Evolutionary conservation across 2,888 invertebrate species (phyloP).

Genomic region (Drosophila prolongata): DNA sequence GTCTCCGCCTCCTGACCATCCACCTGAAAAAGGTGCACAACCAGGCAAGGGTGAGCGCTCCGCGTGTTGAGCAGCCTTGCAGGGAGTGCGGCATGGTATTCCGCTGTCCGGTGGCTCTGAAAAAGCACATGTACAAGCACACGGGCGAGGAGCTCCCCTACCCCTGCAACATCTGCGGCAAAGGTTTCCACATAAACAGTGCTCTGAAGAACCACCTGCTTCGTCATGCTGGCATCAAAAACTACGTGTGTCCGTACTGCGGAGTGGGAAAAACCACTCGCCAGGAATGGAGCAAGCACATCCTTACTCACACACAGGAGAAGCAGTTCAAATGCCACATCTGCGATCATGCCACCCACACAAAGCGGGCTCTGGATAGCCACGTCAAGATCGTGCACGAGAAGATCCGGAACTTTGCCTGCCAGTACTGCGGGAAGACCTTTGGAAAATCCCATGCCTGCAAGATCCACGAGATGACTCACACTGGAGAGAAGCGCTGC

Average conservation of each 20-base stretch:
- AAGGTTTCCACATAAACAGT: conserved; percentile 82
- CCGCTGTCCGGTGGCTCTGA: conserved; percentile 81
- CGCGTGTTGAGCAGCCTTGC: conserved; percentile 73
- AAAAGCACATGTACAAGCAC: conserved; percentile 82
- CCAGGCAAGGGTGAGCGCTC: conserved; percentile 51
- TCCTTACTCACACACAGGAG: conserved; percentile 82
- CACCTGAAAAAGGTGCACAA: conserved; percentile 81
- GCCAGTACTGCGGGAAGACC: conserved; percentile 81
- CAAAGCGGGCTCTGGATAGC: conserved; percentile 81
- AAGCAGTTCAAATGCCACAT: conserved; percentile 82
- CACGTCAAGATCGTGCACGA: conserved; percentile 81
- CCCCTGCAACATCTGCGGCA: conserved; percentile 82
- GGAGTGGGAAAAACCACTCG: conserved; percentile 82
- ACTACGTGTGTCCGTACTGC: conserved; percentile 83
- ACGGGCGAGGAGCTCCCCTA: conserved; percentile 81
- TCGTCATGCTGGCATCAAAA: conserved; percentile 83
- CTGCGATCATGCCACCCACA: conserved; percentile 81
- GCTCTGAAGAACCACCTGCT: conserved; percentile 83
- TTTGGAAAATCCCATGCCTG: conserved; percentile 82
- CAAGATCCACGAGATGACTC: conserved; percentile 82
- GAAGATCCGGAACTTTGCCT: conserved; percentile 78
- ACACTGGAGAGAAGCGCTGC: conserved; percentile 81
- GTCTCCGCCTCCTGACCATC: conserved; percentile 78
- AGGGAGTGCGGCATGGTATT: conserved; percentile 79
- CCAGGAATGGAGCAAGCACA: conserved; percentile 82